These are phyloP conservation scores for Dicaeum eximium DNA, from an alignment of 2,113 vertebrate genomes.

Conservation along the genomic window DNA sequence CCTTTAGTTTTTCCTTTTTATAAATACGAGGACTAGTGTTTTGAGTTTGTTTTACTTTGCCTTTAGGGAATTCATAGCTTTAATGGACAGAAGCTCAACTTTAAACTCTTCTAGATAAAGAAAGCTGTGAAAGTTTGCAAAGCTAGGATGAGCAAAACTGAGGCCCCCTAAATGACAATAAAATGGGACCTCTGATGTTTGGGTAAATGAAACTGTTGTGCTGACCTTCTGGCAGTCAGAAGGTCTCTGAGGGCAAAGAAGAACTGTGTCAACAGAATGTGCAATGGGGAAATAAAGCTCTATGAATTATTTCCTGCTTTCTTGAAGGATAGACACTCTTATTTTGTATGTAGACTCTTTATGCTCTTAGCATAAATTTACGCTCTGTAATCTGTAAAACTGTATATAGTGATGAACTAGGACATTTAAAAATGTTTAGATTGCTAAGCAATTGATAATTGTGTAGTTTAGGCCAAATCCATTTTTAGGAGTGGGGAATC, in stretches of 20 bases:
- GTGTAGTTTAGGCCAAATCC: not conserved
- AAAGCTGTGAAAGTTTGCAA: not conserved
- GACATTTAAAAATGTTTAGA: not conserved
- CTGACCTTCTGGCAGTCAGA: not conserved
- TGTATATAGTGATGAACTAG: not conserved
- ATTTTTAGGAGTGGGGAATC: not conserved
- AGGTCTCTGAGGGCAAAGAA: not conserved
- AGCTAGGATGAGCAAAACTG: not conserved
- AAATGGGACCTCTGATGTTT: not conserved
- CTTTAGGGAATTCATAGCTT: not conserved
- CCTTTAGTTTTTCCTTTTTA: not conserved
- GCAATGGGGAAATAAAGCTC: not conserved
- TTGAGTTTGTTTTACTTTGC: not conserved
- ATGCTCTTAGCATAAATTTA: not conserved
- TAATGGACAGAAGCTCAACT: not conserved
- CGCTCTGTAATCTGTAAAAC: not conserved
- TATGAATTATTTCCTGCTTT: not conserved
- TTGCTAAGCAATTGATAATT: not conserved
- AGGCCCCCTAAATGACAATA: not conserved
- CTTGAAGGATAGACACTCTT: not conserved
- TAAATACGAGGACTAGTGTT: not conserved
- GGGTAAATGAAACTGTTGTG: not conserved
- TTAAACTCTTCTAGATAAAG: not conserved
- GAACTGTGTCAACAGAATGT: not conserved
- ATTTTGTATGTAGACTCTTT: not conserved